A percentile compares a stretch with the other conserved stretches of the same genome.
phyloP scores from a whole-genome alignment of 2,888 invertebrate species.

The Polyploca ridens region DNA sequence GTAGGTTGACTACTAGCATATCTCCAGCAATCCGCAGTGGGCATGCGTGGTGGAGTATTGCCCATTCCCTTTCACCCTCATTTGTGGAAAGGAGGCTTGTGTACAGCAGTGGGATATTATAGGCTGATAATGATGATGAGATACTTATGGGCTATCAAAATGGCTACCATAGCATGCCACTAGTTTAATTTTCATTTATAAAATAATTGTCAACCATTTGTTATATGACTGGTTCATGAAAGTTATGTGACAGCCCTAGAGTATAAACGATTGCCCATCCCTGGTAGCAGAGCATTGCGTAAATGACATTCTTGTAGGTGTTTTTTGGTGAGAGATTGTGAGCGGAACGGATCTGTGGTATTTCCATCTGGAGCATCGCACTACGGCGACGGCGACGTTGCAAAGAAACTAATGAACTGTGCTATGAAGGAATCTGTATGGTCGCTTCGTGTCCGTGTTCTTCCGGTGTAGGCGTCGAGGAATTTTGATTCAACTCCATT shows the following conservation, averaged over 20 bases:
- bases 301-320: conserved; percentile 73
- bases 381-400: conserved; percentile 27
- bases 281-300: conserved; percentile 45
- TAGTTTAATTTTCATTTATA: too few relatives aligned
- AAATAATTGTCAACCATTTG: too few relatives aligned
- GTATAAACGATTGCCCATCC: conserved; percentile 44
- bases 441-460: conserved; percentile 36
- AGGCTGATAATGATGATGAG: too few relatives aligned
- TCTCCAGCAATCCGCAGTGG: too few relatives aligned
- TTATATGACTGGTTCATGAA: not conserved
- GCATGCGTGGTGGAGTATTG: too few relatives aligned
- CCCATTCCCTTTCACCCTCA: too few relatives aligned
- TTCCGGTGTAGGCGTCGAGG: conserved; percentile 13
- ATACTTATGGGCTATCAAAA: too few relatives aligned
- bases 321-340: conserved; percentile 65
- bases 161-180: too few relatives aligned
- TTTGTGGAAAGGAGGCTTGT: too few relatives aligned
- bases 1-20: too few relatives aligned
- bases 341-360: conserved; percentile 71
- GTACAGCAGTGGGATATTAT: too few relatives aligned
- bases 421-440: conserved; percentile 45
- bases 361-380: conserved; percentile 26
- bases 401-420: conserved; percentile 60
- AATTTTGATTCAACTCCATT: conserved; percentile 11
- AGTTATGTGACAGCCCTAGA: conserved; percentile 39